Percentiles rank a stretch among this genome's conserved stretches.
These are phyloP conservation scores for Diadophis punctatus DNA, from an alignment of 2,113 vertebrate genomes.

Conservation along the genomic window DNA sequence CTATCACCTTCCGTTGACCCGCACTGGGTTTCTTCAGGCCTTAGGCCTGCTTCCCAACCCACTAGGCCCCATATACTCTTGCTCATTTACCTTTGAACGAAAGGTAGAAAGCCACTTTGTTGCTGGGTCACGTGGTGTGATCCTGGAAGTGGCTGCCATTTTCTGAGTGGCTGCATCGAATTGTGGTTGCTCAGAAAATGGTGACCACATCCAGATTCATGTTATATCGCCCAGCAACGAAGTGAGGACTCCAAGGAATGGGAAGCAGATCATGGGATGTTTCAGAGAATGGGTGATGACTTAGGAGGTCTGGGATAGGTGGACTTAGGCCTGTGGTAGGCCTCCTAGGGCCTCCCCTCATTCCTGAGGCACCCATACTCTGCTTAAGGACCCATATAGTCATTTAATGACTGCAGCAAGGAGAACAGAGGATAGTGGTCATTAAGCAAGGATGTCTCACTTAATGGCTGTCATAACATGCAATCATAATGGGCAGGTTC, in stretches of 20 bases:
- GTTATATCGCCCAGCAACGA: neutral
- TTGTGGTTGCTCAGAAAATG: neutral
- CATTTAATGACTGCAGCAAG: neutral
- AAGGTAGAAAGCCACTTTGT: neutral
- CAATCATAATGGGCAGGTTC: neutral
- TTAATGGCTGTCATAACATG: neutral
- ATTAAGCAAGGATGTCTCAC: neutral
- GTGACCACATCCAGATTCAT: neutral
- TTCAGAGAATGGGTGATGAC: neutral
- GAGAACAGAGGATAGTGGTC: neutral
- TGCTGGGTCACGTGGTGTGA: neutral
- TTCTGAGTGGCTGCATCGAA: neutral
- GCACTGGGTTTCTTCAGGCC: neutral
- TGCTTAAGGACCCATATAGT: neutral
- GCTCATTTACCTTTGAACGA: neutral
- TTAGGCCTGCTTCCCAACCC: neutral
- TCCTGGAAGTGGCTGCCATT: neutral
- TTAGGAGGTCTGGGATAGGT: neutral
- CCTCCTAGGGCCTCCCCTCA: neutral
- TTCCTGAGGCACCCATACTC: neutral
- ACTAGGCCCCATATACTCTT: neutral
- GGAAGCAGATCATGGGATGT: neutral
- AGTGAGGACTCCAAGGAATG: neutral
- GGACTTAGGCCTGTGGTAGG: neutral
- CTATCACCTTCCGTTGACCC: neutral